Percentiles rank a stretch among this genome's conserved stretches.
Evolutionary conservation across 2,113 vertebrate genomes (phyloP).

Genomic region (Notothenia rossii): DNA sequence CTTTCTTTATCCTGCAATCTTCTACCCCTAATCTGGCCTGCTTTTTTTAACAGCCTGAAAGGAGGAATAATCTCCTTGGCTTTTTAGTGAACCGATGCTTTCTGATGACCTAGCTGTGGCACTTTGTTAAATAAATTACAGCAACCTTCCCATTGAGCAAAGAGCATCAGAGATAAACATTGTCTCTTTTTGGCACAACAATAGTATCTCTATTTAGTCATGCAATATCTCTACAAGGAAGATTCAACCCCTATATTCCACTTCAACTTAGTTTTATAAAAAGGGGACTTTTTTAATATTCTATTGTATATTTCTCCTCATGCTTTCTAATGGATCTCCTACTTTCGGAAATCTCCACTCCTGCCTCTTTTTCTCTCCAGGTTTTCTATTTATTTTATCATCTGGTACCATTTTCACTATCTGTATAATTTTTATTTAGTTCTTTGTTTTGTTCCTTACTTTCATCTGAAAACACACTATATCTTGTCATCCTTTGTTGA

Average conservation of each 20-base stretch:
- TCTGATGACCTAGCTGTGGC: slow-evolving; percentile 63
- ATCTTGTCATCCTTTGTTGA: not conserved
- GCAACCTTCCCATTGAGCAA: slow-evolving; percentile 55
- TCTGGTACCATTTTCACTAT: not conserved
- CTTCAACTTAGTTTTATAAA: slow-evolving; percentile 39
- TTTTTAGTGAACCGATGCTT: slow-evolving; percentile 54
- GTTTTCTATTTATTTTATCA: not conserved
- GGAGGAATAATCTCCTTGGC: slow-evolving; percentile 59
- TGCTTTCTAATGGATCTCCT: not conserved
- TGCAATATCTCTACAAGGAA: slow-evolving; percentile 53
- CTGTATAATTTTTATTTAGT: not conserved
- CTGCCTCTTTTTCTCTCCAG: not conserved
- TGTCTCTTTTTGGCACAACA: slow-evolving; percentile 50
- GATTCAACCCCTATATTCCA: slow-evolving; percentile 36
- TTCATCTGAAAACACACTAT: not conserved
- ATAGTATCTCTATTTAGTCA: slow-evolving; percentile 65
- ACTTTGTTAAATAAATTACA: slow-evolving; percentile 72
- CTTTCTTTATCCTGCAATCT: not conserved
- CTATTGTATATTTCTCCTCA: slow-evolving; percentile 18
- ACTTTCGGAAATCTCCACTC: not conserved
- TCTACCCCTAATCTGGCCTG: not conserved
- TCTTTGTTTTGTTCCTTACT: not conserved
- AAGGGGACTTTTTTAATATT: slow-evolving; percentile 10
- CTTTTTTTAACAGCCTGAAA: slow-evolving; percentile 25
- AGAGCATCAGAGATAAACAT: slow-evolving; percentile 63